phyloP scores from a whole-genome alignment of 2,113 vertebrate genomes.

The Zosterops japonicus region DNA sequence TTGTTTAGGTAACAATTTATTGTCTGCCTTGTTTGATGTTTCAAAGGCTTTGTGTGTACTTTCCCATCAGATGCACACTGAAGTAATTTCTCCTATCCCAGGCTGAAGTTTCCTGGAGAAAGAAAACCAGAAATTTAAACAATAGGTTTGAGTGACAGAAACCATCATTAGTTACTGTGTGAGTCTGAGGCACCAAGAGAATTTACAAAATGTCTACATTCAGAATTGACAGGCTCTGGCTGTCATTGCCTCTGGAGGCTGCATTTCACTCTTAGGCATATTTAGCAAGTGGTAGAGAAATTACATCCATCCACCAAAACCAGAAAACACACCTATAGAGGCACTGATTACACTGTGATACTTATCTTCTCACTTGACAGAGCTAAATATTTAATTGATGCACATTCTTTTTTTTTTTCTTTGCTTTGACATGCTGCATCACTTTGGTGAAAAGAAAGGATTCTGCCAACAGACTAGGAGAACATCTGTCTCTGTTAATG shows the following conservation, averaged over 20 bases:
- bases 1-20: background rate
- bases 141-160: background rate
- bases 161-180: background rate
- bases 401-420: background rate
- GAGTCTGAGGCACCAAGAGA: background rate
- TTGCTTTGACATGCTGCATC: background rate
- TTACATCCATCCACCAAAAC: background rate
- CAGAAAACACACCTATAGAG: background rate
- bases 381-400: background rate
- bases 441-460: background rate
- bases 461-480: background rate
- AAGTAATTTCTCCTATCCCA: background rate
- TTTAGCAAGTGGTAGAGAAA: background rate
- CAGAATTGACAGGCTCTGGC: background rate
- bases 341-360: background rate
- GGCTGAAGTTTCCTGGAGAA: background rate
- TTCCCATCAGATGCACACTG: background rate
- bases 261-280: background rate
- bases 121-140: background rate
- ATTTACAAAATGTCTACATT: background rate
- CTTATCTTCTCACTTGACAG: background rate
- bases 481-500: background rate
- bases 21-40: background rate
- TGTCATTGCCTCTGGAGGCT: background rate
- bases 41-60: background rate